Evolutionary conservation across 2,888 invertebrate genomes (phyloP).

Genomic region (Pollenia angustigena): DNA sequence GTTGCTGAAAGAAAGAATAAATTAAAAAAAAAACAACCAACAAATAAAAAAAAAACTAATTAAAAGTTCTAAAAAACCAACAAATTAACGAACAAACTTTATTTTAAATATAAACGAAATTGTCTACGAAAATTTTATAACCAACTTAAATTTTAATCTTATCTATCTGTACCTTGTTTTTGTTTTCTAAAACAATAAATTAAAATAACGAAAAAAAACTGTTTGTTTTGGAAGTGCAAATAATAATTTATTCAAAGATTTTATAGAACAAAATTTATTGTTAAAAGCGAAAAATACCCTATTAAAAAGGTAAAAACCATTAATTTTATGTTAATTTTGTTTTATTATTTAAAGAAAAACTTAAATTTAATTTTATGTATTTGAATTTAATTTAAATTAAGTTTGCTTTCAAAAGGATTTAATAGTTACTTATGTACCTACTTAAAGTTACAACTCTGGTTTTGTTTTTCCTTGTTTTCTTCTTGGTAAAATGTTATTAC

Average conservation of each 20-base stretch:
- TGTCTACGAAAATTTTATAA: conserved; percentile 15
- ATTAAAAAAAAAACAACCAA: conserved; percentile 23
- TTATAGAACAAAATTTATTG: conserved; percentile 17
- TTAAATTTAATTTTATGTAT: neutral
- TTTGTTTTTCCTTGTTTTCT: neutral
- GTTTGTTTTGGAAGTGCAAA: conserved; percentile 6
- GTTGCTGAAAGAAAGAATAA: conserved; percentile 38
- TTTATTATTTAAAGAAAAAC: neutral
- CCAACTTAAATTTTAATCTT: neutral
- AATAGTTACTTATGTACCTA: neutral
- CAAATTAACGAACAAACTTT: conserved; percentile 46
- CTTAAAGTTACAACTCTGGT: neutral
- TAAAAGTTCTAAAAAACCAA: conserved; percentile 28
- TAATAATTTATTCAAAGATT: conserved; percentile 37
- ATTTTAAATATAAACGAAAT: conserved; percentile 47
- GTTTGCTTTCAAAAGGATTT: neutral
- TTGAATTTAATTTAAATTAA: neutral
- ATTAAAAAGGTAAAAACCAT: conserved; percentile 16
- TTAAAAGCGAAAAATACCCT: conserved; percentile 9
- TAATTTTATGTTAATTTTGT: neutral
- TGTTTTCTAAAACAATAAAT: conserved; percentile 2
- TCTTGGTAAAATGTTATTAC: neutral
- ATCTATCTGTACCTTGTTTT: conserved; percentile 21
- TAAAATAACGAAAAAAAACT: conserved; percentile 9
- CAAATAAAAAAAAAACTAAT: conserved; percentile 32